Evolutionary conservation across 2,113 vertebrate genomes (phyloP), one percentile per base, ranked within the genome.

Genomic region (Dicentrarchus labrax): DNA sequence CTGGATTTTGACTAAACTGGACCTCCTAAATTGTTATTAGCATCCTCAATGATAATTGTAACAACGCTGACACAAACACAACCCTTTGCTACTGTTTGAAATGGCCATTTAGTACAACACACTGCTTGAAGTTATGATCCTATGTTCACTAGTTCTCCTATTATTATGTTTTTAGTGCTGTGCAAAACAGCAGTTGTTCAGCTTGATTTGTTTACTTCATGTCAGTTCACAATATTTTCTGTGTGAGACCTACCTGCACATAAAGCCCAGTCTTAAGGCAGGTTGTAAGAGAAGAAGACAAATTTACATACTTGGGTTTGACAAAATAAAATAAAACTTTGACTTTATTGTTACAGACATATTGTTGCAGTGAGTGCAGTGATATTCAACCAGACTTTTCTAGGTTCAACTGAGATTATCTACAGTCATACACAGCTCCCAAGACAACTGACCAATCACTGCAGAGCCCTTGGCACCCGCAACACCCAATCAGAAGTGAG

Each of bases 401-500:
- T 5, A 6, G 30, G 19, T 30, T 6, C 19, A 68, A 11, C 6
- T 70, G 30, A 53, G 11, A 13, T 47, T 47, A 47, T 5, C 45
- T 1, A 36, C 56, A 41, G 24, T 39, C 51, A 16, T 78, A 65
- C 8, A 4, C 17, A 17, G 30, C 13, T 81, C 62, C 71, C 6
- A 2, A 22, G 51, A 62, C 66, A 53, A 54, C 16, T 9, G 36
- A 67, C 62, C 65, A 62, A 77, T 80, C 75, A 21, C 65, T 64
- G 71, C 53, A n/a, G n/a, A 80, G 57, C 51, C 67, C 22, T 51
- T 16, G 47, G 19, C 47, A 48, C 54, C 64, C 21, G 38, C 24
- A 51, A 62, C 71, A 48, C 15, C 70, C 71, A 73, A 53, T 79
- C 78, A 66, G 70, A 80, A 73, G 22, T 72, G 50, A 82, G 59